phyloP scores from a whole-genome alignment of 2,888 invertebrate genomes.

The Drosophila villosipedis region DNA sequence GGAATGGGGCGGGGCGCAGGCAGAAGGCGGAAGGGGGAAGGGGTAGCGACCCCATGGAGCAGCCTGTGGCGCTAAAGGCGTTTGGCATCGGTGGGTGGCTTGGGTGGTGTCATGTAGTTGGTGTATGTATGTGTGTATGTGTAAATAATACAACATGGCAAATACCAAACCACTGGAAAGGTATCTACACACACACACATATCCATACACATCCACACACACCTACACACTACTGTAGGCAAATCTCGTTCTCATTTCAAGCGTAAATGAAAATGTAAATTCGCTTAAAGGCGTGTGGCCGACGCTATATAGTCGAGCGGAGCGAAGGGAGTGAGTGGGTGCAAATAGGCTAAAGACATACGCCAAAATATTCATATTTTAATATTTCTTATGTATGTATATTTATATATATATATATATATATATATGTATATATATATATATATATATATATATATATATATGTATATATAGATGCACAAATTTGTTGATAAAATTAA shows the following conservation, averaged over 20 bases:
- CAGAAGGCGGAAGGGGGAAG: background rate
- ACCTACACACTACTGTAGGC: constrained; percentile 25
- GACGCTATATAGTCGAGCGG: constrained; percentile 5
- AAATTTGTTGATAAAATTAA: background rate
- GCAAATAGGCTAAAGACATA: background rate
- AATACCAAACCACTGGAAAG: constrained; percentile 48
- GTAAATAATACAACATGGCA: constrained; percentile 61
- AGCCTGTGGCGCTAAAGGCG: constrained; percentile 56
- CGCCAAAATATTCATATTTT: constrained; percentile 40
- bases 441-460: too few relatives aligned
- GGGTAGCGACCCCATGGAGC: constrained; percentile 35
- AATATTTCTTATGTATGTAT: constrained; percentile 37
- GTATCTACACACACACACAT: constrained; percentile 16
- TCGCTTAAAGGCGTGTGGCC: constrained; percentile 56
- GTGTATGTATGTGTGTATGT: constrained; percentile 10
- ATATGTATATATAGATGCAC: background rate
- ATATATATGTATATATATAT: too few relatives aligned
- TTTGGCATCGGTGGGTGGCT: constrained; percentile 29
- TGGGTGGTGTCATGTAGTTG: constrained; percentile 4
- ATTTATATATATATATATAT: constrained; percentile 3
- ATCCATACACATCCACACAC: constrained; percentile 20
- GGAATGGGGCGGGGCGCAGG: background rate
- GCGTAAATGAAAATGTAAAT: constrained; percentile 77
- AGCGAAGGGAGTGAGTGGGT: background rate
- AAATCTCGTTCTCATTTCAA: constrained; percentile 71